A percentile compares a stretch with the other conserved stretches of the same genome.
Evolutionary conservation across 2,797 vertebrate species (phyloP).

Genomic region (Lepidocolaptes lacrymiger): DNA sequence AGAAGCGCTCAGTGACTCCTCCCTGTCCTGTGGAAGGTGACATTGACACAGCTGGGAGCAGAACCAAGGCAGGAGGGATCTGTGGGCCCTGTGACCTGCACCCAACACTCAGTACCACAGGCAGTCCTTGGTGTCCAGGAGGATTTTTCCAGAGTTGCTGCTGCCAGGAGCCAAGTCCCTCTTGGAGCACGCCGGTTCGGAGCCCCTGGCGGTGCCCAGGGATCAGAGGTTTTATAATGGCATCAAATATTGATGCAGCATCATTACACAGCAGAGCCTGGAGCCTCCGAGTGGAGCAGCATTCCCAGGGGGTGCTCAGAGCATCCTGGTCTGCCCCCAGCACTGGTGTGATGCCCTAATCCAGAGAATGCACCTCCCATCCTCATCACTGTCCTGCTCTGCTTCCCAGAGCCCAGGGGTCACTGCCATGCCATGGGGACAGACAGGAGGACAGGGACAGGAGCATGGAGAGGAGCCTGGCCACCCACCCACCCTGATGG

Average conservation of each 20-base stretch:
- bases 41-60: background rate
- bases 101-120: fast-evolving
- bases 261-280: background rate
- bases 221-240: background rate
- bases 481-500: background rate
- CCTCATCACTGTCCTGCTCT: background rate
- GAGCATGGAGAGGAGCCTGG: fast-evolving
- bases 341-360: fast-evolving
- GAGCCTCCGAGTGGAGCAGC: background rate
- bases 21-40: background rate
- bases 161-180: background rate
- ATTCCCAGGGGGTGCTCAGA: fast-evolving
- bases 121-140: background rate
- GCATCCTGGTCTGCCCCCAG: background rate
- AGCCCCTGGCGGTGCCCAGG: background rate
- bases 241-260: background rate
- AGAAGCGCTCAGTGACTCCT: background rate
- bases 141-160: background rate
- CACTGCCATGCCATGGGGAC: background rate
- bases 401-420: background rate
- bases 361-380: fast-evolving
- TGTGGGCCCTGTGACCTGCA: fast-evolving
- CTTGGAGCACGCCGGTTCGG: fast-evolving
- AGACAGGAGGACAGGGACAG: background rate
- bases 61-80: background rate